These are phyloP conservation scores for Hemichromis elongatus DNA, from an alignment of 2,113 vertebrate genomes.

Conservation along the genomic window DNA sequence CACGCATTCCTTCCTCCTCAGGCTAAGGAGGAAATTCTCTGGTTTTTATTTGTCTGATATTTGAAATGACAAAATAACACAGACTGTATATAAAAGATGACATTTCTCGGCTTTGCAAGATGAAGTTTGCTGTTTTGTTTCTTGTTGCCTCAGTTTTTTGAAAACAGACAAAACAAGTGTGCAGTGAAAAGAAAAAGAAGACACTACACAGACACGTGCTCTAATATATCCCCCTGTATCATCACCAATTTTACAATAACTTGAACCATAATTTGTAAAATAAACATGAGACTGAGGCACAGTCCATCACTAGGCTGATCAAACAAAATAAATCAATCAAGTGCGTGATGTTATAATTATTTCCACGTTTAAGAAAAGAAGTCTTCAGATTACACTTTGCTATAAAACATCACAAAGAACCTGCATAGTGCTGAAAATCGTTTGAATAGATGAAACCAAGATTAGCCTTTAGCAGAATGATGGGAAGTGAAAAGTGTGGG, in stretches of 20 bases:
- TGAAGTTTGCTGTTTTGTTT: background rate
- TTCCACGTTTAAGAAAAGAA: background rate
- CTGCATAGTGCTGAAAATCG: background rate
- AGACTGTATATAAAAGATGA: background rate
- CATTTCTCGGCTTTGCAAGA: background rate
- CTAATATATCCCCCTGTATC: background rate
- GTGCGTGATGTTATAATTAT: background rate
- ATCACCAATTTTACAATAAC: background rate
- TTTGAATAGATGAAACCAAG: background rate
- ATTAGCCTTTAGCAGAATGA: background rate
- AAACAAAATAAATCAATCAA: background rate
- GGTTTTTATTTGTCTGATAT: background rate
- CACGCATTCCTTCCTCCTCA: background rate
- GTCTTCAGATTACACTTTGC: background rate
- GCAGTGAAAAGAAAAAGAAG: background rate
- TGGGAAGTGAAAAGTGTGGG: background rate
- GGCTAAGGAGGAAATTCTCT: background rate
- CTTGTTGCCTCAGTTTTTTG: background rate
- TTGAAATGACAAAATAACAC: background rate
- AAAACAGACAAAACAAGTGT: background rate
- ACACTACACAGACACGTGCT: too few relatives aligned
- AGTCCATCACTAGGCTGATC: background rate
- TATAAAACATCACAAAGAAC: background rate
- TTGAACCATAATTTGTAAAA: background rate
- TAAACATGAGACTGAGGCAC: background rate